Evolutionary conservation across 2,113 vertebrate genomes (phyloP).

Genomic region (Hyla sarda): DNA sequence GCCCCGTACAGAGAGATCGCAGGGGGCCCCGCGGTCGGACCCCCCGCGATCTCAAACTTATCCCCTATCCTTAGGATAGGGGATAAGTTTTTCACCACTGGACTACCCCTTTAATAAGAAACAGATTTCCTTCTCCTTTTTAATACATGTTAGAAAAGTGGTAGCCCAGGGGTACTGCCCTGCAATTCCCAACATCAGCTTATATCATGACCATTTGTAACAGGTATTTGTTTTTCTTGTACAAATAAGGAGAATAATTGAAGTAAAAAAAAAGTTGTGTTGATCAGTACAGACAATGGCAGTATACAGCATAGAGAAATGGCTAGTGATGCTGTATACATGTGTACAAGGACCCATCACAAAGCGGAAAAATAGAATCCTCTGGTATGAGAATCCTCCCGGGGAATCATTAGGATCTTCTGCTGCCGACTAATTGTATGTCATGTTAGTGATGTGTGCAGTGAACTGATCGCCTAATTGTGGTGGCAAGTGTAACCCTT

Average conservation of each 20-base stretch:
- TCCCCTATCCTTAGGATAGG: too few relatives aligned
- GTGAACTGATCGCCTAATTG: slow-evolving; percentile 63
- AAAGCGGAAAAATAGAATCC: slow-evolving; percentile 66
- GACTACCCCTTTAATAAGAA: too few relatives aligned
- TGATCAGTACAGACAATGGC: slow-evolving; percentile 63
- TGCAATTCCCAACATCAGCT: neutral
- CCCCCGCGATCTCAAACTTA: too few relatives aligned
- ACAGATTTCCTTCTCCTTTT: slow-evolving; percentile 19
- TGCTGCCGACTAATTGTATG: slow-evolving; percentile 64
- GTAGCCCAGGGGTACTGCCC: neutral
- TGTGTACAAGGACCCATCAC: slow-evolving; percentile 65
- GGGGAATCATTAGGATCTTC: slow-evolving; percentile 67
- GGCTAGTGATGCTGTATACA: slow-evolving; percentile 61
- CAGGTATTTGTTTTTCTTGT: neutral
- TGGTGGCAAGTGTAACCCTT: slow-evolving; percentile 49
- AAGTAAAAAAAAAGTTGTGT: slow-evolving; percentile 10
- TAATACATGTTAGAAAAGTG: slow-evolving; percentile 17
- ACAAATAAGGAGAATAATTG: neutral
- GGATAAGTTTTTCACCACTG: too few relatives aligned
- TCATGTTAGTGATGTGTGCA: slow-evolving; percentile 62
- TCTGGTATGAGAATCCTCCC: slow-evolving; percentile 62
- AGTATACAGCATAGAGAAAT: slow-evolving; percentile 58
- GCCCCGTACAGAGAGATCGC: too few relatives aligned
- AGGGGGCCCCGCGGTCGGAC: too few relatives aligned
- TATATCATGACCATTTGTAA: slow-evolving; percentile 20